phyloP scores from a whole-genome alignment of 2,888 invertebrate genomes.

The Drosophila pseudotakahashii region DNA sequence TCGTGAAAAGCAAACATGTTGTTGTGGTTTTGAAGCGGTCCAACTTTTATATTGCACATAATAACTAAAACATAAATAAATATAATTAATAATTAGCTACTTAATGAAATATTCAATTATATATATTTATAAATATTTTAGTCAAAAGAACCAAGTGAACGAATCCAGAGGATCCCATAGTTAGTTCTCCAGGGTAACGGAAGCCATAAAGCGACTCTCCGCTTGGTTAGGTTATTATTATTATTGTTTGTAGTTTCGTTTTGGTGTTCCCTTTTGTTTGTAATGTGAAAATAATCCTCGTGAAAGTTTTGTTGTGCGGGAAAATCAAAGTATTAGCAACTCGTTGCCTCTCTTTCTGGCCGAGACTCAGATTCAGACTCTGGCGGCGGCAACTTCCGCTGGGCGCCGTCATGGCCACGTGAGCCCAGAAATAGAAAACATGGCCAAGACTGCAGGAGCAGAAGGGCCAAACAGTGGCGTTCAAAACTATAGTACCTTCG shows the following conservation, averaged over 20 bases:
- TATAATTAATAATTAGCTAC: no score
- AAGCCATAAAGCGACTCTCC: conserved; percentile 43
- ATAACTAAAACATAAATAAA: no score
- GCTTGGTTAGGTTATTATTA: conserved; percentile 51
- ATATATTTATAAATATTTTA: background rate
- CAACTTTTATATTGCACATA: background rate
- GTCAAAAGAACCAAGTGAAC: background rate
- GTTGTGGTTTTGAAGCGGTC: background rate
- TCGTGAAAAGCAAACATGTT: no score
- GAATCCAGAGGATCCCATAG: background rate
- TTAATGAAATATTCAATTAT: no score
- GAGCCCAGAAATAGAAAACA: conserved; percentile 41
- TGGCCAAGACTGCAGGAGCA: conserved; percentile 12
- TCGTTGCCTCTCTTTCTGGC: conserved; percentile 18
- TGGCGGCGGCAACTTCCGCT: conserved; percentile 55
- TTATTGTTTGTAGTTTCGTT: conserved; percentile 49
- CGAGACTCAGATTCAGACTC: conserved; percentile 23
- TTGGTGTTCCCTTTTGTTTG: conserved; percentile 58
- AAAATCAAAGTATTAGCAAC: conserved; percentile 74
- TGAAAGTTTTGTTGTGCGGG: conserved; percentile 53
- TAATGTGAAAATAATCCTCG: conserved; percentile 76
- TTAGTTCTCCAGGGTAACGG: conserved; percentile 26
- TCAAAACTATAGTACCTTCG: background rate
- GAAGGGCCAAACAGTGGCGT: background rate
- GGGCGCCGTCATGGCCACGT: conserved; percentile 48